Percentiles rank a stretch among this genome's conserved stretches.
Conservation (phyloP, 2,888 invertebrate species). For the Lypha dubia region DNA sequence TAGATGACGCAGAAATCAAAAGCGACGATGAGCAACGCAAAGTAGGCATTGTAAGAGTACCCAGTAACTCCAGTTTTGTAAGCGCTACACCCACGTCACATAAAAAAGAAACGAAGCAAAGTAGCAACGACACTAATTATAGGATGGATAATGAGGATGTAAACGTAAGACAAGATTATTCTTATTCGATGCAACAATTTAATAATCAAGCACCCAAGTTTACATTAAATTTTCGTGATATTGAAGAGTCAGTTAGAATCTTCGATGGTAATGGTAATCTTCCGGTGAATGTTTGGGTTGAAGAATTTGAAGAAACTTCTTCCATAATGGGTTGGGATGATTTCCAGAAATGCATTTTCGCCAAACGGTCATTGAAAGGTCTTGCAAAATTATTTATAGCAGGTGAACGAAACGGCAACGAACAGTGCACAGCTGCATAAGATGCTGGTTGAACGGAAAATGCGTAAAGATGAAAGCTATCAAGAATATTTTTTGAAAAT, state of each 20-base stretch:
- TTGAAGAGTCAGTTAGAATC: conserved; percentile 54
- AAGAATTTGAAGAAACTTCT: conserved; percentile 63
- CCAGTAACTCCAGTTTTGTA: no score
- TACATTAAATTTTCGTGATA: conserved; percentile 56
- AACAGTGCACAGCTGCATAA: conserved; percentile 58
- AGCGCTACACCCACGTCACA: no score
- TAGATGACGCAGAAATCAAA: no score
- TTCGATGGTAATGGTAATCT: conserved; percentile 57
- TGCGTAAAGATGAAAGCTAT: conserved; percentile 32
- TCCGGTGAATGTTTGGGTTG: conserved; percentile 40
- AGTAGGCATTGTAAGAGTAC: no score
- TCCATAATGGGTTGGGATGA: conserved; percentile 62
- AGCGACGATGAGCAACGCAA: no score
- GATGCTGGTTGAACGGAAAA: conserved; percentile 42
- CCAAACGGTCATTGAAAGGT: conserved; percentile 65
- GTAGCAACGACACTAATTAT: no score
- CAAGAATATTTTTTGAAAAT: conserved; percentile 58
- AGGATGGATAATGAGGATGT: no score
- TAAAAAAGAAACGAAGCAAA: no score
- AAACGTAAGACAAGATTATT: no score
- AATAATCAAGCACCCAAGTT: no score
- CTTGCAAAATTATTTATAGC: conserved; percentile 66
- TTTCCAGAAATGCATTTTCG: conserved; percentile 68
- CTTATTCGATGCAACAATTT: no score
- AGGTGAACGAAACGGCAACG: conserved; percentile 53